Evolutionary conservation across 2,888 invertebrate species (phyloP).

Genomic region (Margaritifera margaritifera): DNA sequence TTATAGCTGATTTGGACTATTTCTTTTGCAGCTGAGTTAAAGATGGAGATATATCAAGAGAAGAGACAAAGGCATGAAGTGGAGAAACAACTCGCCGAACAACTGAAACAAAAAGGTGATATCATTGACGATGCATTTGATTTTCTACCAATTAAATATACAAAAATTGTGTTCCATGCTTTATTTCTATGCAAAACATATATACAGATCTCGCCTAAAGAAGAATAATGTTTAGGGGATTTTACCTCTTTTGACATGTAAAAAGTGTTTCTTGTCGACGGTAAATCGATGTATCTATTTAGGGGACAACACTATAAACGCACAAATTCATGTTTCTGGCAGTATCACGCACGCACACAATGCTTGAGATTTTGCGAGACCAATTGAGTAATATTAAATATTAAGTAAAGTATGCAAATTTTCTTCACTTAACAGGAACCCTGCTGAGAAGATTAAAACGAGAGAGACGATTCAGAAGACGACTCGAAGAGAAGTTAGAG

Average conservation of each 20-base stretch:
- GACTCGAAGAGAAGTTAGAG: slow-evolving; percentile 32
- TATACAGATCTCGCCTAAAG: not conserved
- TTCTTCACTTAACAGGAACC: no score
- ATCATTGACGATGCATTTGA: not conserved
- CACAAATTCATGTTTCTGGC: no score
- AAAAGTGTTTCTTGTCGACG: not conserved
- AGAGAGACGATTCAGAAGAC: slow-evolving; percentile 47
- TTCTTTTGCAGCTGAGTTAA: slow-evolving; percentile 89
- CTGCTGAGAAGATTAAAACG: slow-evolving; percentile 45
- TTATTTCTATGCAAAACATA: not conserved
- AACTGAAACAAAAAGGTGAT: slow-evolving; percentile 93
- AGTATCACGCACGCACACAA: no score
- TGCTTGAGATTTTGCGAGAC: no score
- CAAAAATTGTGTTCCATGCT: not conserved
- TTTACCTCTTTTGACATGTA: not conserved
- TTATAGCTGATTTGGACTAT: not conserved
- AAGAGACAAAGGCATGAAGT: slow-evolving; percentile 93
- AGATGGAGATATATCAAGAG: slow-evolving; percentile 95
- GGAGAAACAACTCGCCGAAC: slow-evolving; percentile 93
- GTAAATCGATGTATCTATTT: no score
- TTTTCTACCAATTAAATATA: not conserved
- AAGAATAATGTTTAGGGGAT: not conserved
- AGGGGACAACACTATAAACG: no score
- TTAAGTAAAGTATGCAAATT: no score
- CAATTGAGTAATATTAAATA: no score